Evolutionary conservation across 2,113 vertebrate species (phyloP).

Genomic region (Equus przewalskii): DNA sequence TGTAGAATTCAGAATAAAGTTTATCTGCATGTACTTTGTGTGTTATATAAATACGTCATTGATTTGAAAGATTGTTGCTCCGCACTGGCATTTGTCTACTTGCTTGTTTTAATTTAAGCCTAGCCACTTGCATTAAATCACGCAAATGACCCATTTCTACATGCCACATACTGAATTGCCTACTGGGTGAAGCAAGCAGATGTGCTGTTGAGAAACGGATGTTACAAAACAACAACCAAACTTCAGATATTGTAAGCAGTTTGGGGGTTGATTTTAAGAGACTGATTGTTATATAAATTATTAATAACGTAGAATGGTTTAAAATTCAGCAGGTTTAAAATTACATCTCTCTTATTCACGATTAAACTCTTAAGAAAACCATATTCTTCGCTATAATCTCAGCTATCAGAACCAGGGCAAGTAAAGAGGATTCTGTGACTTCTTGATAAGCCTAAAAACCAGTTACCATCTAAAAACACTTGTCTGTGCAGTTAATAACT

Average conservation of each 20-base stretch:
- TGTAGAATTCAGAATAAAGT: neutral
- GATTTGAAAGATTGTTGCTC: neutral
- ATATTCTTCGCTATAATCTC: neutral
- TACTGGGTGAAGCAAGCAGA: neutral
- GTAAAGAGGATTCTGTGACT: neutral
- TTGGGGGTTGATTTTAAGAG: neutral
- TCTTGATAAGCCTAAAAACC: neutral
- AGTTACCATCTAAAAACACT: neutral
- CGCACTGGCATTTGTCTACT: neutral
- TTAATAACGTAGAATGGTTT: no score
- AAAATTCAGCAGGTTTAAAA: no score
- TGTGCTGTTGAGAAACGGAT: neutral
- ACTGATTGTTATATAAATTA: neutral
- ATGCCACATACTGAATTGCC: neutral
- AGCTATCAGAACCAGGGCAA: neutral
- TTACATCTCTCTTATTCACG: neutral
- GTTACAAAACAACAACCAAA: neutral
- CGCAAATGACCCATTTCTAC: neutral
- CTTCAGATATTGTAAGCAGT: neutral
- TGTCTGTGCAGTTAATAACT: neutral
- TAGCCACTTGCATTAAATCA: neutral
- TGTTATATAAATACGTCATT: neutral
- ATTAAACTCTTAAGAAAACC: constrained; percentile 1
- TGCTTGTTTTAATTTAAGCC: neutral
- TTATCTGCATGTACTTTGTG: neutral